Evolutionary conservation across 1,140 invertebrate species (phyloP), one percentile per base, ranked within the genome.

Genomic region (Aphis gossypii): DNA sequence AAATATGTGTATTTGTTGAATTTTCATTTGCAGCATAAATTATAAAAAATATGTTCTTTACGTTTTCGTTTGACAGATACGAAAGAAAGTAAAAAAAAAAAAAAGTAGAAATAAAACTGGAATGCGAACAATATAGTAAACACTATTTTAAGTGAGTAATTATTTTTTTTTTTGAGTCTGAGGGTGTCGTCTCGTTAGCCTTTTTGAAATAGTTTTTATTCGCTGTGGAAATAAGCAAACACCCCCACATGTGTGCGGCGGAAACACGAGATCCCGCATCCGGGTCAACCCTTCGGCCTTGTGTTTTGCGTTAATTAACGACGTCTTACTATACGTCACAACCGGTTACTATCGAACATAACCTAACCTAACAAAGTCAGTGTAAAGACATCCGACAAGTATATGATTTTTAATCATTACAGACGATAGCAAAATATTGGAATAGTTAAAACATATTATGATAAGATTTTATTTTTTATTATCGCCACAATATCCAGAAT

Each of bases 211-310:
- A 23, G 88, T 89, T 56, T 89, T 89, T 89, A 89, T 56, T 89
- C 87, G 48, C 48, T 46, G 8, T 46, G 48, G n/a, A 56, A 89
- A 89, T 56, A 89, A 89, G 56, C 89, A 20, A 30, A 82, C 92
- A 51, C 68, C 92, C 92, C 82, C 92, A 68, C 92, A 93, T 68
- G 82, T 93, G 92, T 84, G 92, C 82, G 46, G 76, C 92, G 92
- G 92, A 93, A 93, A 93, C 92, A 93, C 82, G 92, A 93, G 92
- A 93, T 93, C 92, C 25, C 92, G 82, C 92, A 93, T 93, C 92
- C 92, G 92, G 92, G 92, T 93, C 92, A 93, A 93, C 92, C 92
- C 92, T 93, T 93, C 92, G 92, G 48, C 92, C 92, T 86, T 84
- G 92, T 86, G 82, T 86, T 54, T 93, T 35, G 76, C 91, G 92